These are phyloP conservation scores for Caenorhabditis sinica DNA, from an alignment of 2,888 invertebrate genomes.

Conservation along the genomic window DNA sequence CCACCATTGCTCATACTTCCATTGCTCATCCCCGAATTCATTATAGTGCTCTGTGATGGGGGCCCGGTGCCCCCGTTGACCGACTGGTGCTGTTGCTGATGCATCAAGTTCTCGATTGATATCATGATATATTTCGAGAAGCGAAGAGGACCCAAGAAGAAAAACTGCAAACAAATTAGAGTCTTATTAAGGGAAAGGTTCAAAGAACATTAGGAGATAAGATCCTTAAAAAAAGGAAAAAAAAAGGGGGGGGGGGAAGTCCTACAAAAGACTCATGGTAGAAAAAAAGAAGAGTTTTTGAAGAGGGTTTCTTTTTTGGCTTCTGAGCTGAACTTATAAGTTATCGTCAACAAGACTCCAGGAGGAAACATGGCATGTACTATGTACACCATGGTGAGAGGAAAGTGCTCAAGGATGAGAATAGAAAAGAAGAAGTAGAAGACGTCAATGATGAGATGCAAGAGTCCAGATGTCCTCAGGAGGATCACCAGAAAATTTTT, in stretches of 20 bases:
- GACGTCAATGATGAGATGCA: too few species aligned
- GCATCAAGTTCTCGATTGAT: constrained; percentile 17
- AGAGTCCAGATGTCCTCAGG: too few species aligned
- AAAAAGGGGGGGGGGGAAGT: not conserved
- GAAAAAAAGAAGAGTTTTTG: not conserved
- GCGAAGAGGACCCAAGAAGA: not conserved
- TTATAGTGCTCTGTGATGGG: not conserved
- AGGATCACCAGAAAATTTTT: too few species aligned
- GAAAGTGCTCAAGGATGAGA: too few species aligned
- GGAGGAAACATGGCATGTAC: too few species aligned
- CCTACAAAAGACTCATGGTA: not conserved
- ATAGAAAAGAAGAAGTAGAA: too few species aligned
- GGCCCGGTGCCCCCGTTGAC: not conserved
- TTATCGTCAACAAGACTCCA: too few species aligned
- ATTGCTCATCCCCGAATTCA: not conserved
- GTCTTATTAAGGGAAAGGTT: not conserved
- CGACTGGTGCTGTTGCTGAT: constrained; percentile 8
- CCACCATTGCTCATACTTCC: constrained; percentile 2
- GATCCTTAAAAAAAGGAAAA: too few species aligned
- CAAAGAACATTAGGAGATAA: not conserved
- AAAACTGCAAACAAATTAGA: too few species aligned
- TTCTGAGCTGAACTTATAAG: not conserved
- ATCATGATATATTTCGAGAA: constrained; percentile 6
- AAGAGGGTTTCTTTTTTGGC: not conserved
- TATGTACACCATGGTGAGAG: too few species aligned